Percentiles rank a stretch among this genome's conserved stretches.
Evolutionary conservation across 2,113 vertebrate species (phyloP).

Genomic region (Solenodon paradoxus): DNA sequence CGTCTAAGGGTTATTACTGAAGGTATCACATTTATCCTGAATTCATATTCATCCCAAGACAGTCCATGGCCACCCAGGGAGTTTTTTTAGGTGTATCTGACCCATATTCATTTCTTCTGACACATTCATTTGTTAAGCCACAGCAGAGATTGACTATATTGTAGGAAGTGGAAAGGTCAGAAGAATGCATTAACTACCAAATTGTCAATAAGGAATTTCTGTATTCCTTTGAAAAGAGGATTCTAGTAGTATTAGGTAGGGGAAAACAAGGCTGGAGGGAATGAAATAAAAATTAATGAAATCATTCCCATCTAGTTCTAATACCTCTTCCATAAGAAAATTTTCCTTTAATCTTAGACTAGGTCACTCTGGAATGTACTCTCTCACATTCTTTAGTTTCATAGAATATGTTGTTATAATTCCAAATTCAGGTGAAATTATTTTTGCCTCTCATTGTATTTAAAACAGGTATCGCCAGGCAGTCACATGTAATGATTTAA

Average conservation of each 20-base stretch:
- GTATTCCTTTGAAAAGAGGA: slow-evolving; percentile 2
- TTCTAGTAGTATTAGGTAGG: background rate
- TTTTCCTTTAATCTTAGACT: background rate
- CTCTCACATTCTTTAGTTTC: background rate
- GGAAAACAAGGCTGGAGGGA: background rate
- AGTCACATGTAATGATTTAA: background rate
- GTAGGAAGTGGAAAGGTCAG: background rate
- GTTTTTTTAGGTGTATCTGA: background rate
- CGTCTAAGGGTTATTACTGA: background rate
- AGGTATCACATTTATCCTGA: background rate
- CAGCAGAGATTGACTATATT: background rate
- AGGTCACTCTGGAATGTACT: background rate
- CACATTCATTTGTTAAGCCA: background rate
- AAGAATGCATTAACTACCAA: slow-evolving; percentile 12
- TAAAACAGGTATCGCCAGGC: background rate
- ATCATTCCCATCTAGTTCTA: background rate
- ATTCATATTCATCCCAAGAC: slow-evolving; percentile 16
- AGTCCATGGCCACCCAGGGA: background rate
- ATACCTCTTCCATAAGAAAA: background rate
- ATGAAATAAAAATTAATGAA: slow-evolving; percentile 33
- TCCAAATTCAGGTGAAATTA: background rate
- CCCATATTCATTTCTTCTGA: slow-evolving; percentile 29
- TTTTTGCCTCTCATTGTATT: background rate
- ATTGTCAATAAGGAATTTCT: background rate
- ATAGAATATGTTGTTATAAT: background rate